A percentile compares a stretch with the other conserved stretches of the same genome.
phyloP scores from a whole-genome alignment of 1,140 invertebrate species.

The Chymomyza costata region DNA sequence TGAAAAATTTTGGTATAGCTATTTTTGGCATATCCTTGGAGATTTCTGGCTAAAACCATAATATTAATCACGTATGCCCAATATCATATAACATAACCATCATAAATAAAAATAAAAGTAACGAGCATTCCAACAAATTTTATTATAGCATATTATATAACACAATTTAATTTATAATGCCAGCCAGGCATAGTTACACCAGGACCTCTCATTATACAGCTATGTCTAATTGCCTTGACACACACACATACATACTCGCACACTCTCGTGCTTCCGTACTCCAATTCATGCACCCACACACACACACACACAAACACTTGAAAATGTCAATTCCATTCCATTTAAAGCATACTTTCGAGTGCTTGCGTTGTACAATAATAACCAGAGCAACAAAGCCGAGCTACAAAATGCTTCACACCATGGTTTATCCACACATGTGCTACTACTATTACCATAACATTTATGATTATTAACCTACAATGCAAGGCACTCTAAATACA shows the following conservation, averaged over 20 bases:
- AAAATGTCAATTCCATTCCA: conserved; percentile 34
- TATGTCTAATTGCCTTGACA: conserved; percentile 36
- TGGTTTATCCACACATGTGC: conserved; percentile 19
- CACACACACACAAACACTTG: conserved; percentile 2
- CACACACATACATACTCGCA: neutral
- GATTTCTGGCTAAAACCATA: too few species aligned
- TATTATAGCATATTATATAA: too few species aligned
- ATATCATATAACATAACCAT: too few species aligned
- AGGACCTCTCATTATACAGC: neutral
- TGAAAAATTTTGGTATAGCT: too few species aligned
- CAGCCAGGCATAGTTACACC: too few species aligned
- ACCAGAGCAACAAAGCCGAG: conserved; percentile 22
- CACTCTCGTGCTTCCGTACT: neutral
- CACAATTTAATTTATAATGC: too few species aligned
- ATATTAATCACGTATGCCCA: too few species aligned
- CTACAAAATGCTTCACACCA: conserved; percentile 39
- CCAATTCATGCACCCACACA: neutral
- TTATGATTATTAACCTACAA: conserved; percentile 73
- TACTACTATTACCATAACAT: conserved; percentile 68
- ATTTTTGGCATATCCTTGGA: too few species aligned
- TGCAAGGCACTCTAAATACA: conserved; percentile 72
- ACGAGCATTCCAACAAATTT: too few species aligned
- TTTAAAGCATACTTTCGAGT: conserved; percentile 31
- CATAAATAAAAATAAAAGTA: too few species aligned
- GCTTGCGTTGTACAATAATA: conserved; percentile 42